Base-by-base conservation (phyloP, 2,888 invertebrate genomes). In the Gnatocerus cornutus region DNA sequence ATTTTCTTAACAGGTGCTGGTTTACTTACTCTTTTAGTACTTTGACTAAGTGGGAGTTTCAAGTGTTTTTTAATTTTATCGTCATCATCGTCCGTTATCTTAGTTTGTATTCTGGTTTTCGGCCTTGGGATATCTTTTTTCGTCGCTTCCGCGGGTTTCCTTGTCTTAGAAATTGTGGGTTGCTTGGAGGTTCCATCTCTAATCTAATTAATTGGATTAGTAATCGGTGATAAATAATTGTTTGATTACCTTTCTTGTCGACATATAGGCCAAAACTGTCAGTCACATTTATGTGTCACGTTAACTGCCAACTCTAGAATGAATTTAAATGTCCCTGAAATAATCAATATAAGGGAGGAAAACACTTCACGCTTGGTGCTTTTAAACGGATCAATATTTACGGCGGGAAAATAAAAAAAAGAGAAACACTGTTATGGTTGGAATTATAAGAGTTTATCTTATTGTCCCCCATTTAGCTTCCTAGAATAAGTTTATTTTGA, bases 261-360 rank as follows among this genome's bases (percentile, higher is more conserved):
- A 78, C 78, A 78, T 78, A 71, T 33, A 69, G 33, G 9, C 7
- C 10, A 53, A 46, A 58, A 39, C 14, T 53, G 53, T 61, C 53
- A 53, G 14, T 41, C 12, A 45, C 53, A 50, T 50, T 27, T 50
- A 58, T 78, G 71, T 79, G 77, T 79, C 77, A 78, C 74, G 68
- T 71, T 46, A 69, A 53, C 71, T 74, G 72, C 73, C 74, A 78
- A 75, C 76, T 74, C 73, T 71, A 48, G 13, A 16, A 9, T 21
- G 45, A 68, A 73, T 69, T 73, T 68, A 59, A 71, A 55, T 72
- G 30, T 71, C 46, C 73, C 67, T 62, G 70, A 77, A 78, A 77
- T 77, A 79, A 80, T 80, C 80, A 73, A 80, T 80, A 78, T 16
- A 53, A 52, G 71, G 71, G 68, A 66, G 68, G 69, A 64, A 71